A percentile compares a stretch with the other conserved stretches of the same genome.
These are phyloP conservation scores for Recurvirostra avosetta DNA, from an alignment of 2,113 vertebrate genomes.

Conservation along the genomic window DNA sequence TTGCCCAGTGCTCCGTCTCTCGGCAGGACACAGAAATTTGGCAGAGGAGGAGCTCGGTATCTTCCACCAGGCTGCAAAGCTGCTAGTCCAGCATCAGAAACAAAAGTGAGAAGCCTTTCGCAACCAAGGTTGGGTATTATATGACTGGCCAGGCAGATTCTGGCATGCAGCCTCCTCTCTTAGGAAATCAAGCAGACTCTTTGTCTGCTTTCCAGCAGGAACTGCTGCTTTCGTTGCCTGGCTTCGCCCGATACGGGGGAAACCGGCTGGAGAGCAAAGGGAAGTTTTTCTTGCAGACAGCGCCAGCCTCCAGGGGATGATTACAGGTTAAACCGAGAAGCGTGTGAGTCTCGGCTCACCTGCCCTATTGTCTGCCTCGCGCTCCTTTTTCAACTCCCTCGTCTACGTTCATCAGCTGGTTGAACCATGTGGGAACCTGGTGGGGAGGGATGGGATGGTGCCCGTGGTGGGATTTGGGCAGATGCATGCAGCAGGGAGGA, in stretches of 20 bases:
- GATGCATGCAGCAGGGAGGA: background rate
- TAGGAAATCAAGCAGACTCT: constrained; percentile 75
- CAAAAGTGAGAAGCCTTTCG: constrained; percentile 59
- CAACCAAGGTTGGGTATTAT: constrained; percentile 41
- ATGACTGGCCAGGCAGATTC: constrained; percentile 41
- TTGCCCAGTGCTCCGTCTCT: background rate
- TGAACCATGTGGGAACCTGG: background rate
- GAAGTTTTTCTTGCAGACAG: constrained; percentile 17
- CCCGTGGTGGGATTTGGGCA: background rate
- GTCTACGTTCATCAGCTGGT: fast-evolving
- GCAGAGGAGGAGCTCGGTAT: background rate
- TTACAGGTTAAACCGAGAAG: background rate
- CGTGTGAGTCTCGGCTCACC: background rate
- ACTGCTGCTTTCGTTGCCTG: constrained; percentile 53
- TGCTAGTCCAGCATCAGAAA: background rate
- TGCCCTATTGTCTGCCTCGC: background rate
- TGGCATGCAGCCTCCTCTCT: constrained; percentile 67
- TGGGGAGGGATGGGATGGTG: background rate
- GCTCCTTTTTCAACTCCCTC: background rate
- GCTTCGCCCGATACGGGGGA: constrained; percentile 36
- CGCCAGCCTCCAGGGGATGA: background rate
- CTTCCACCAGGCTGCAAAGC: background rate
- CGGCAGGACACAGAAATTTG: background rate
- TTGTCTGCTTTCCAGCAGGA: constrained; percentile 73
- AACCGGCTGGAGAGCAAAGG: constrained; percentile 49